Evolutionary conservation across 2,113 vertebrate species (phyloP).

Genomic region (Tringa solitaria): DNA sequence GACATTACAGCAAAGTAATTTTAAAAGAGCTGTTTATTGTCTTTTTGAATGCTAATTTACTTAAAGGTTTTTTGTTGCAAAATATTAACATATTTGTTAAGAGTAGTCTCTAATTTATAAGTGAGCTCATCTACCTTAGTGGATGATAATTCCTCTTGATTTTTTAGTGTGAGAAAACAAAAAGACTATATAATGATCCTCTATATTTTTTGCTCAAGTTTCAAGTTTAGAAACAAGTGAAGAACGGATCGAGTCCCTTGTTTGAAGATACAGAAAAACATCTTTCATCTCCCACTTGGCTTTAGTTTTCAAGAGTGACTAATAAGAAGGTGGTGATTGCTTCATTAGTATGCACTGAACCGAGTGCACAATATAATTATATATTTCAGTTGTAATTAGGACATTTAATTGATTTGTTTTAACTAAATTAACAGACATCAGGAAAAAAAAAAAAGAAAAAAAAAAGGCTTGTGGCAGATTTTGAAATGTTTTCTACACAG

Average conservation of each 20-base stretch:
- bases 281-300: constrained; percentile 1
- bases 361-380: constrained; percentile 35
- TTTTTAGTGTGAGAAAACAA: not conserved
- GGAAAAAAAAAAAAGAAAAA: not conserved
- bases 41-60: not conserved
- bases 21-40: not conserved
- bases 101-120: not conserved
- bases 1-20: not conserved
- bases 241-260: not conserved
- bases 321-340: constrained; percentile 54
- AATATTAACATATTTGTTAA: not conserved
- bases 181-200: not conserved
- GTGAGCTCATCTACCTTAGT: not conserved
- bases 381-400: constrained; percentile 54
- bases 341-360: constrained; percentile 51
- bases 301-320: constrained; percentile 48
- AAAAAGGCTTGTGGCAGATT: constrained; percentile 5
- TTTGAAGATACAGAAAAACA: constrained; percentile 10
- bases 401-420: constrained; percentile 65
- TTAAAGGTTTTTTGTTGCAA: not conserved
- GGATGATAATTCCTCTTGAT: not conserved
- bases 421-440: constrained; percentile 48
- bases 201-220: not conserved
- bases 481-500: constrained; percentile 50
- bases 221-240: not conserved